These are phyloP conservation scores for Drosophila repleta DNA, from an alignment of 1,140 invertebrate species.

Conservation along the genomic window DNA sequence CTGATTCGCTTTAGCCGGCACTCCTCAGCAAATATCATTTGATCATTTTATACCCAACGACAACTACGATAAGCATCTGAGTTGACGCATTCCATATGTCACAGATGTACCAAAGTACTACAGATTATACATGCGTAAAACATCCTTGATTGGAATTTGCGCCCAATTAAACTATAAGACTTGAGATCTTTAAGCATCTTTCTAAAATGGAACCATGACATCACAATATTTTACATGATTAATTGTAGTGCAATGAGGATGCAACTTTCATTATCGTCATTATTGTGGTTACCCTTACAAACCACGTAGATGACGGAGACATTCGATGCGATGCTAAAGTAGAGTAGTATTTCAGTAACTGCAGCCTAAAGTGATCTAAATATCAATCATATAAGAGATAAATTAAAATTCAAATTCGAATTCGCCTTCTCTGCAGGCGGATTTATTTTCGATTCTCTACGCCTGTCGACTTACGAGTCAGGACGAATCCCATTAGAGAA, in stretches of 20 bases:
- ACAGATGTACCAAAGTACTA: background rate
- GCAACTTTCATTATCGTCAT: slow-evolving; percentile 34
- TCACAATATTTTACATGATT: slow-evolving; percentile 49
- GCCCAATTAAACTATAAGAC: slow-evolving; percentile 56
- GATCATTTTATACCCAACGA: slow-evolving; percentile 2
- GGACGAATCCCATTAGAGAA: slow-evolving; percentile 44
- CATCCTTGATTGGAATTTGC: slow-evolving; percentile 35
- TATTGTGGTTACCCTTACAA: slow-evolving; percentile 29
- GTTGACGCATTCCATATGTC: slow-evolving; percentile 23
- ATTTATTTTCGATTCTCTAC: slow-evolving; percentile 40
- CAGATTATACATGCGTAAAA: slow-evolving; percentile 31
- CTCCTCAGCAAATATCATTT: slow-evolving; percentile 5
- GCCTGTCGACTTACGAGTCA: slow-evolving; percentile 62
- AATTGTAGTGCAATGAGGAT: slow-evolving; percentile 52
- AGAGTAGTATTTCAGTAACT: background rate
- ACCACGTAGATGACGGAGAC: slow-evolving; percentile 51
- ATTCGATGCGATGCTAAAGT: background rate
- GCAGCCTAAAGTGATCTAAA: slow-evolving; percentile 17
- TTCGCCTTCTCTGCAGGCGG: background rate
- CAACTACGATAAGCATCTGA: slow-evolving; percentile 45
- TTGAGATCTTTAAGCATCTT: slow-evolving; percentile 67
- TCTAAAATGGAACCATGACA: slow-evolving; percentile 46
- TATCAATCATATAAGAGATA: slow-evolving; percentile 25
- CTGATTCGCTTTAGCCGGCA: slow-evolving; percentile 59
- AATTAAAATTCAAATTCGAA: slow-evolving; percentile 15